Evolutionary conservation across 2,888 invertebrate species (phyloP).

Genomic region (Amiota minor): DNA sequence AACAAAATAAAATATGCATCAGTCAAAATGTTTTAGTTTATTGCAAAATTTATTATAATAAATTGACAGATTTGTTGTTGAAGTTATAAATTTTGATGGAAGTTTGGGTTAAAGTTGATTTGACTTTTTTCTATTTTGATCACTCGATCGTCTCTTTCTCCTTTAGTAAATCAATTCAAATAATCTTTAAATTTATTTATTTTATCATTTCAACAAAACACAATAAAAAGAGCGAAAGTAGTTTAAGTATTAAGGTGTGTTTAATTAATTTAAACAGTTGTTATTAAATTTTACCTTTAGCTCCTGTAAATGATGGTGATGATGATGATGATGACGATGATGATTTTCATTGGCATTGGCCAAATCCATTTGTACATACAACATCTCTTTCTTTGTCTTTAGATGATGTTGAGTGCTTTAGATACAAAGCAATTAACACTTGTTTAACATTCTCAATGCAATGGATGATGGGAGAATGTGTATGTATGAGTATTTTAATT

Average conservation of each 20-base stretch:
- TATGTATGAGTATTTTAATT: neutral
- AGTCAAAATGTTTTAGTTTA: too few relatives aligned
- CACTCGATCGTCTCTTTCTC: neutral
- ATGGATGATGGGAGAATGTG: too few relatives aligned
- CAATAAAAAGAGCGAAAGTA: too few relatives aligned
- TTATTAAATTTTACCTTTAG: conserved; percentile 45
- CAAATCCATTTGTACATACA: conserved; percentile 54
- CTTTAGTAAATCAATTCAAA: neutral
- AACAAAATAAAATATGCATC: too few relatives aligned
- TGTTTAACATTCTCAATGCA: conserved; percentile 14
- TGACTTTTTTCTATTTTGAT: neutral
- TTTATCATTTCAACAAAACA: neutral
- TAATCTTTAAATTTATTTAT: neutral
- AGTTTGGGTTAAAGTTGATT: too few relatives aligned
- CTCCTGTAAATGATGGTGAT: conserved; percentile 34
- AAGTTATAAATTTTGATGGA: too few relatives aligned
- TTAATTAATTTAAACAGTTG: neutral
- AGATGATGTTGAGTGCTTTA: conserved; percentile 1
- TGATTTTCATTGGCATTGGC: conserved; percentile 32
- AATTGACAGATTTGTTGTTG: too few relatives aligned
- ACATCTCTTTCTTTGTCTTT: conserved; percentile 35
- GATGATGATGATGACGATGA: too few relatives aligned
- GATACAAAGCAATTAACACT: conserved; percentile 24
- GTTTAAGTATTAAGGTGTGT: too few relatives aligned
- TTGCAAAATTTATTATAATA: too few relatives aligned